A percentile compares a stretch with the other conserved stretches of the same genome.
These are phyloP conservation scores for Nasonia vitripennis DNA, from an alignment of 1,140 invertebrate genomes.

Conservation along the genomic window DNA sequence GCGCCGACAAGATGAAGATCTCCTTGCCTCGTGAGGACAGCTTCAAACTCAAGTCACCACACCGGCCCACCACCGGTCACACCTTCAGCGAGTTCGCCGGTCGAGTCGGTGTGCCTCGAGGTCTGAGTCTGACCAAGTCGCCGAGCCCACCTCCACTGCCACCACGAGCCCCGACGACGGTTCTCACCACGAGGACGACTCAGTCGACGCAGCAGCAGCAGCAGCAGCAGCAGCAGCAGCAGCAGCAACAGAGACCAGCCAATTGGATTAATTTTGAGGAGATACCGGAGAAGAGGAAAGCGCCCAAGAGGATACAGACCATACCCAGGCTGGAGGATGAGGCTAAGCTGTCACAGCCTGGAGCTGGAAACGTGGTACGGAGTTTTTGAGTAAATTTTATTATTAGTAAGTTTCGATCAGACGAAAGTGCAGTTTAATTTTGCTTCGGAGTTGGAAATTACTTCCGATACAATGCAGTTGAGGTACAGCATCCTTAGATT, in stretches of 20 bases:
- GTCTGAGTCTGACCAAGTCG: constrained; percentile 54
- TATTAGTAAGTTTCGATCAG: too few species aligned
- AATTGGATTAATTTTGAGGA: constrained; percentile 92
- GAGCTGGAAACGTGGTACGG: constrained; percentile 36
- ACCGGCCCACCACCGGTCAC: constrained; percentile 61
- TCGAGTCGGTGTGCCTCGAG: constrained; percentile 53
- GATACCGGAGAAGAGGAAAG: constrained; percentile 85
- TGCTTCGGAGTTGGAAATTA: too few species aligned
- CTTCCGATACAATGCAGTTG: too few species aligned
- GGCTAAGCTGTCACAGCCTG: constrained; percentile 54
- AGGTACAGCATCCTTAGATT: too few species aligned
- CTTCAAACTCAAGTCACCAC: constrained; percentile 70
- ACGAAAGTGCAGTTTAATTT: too few species aligned
- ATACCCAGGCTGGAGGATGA: constrained; percentile 77
- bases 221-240: constrained; percentile 60
- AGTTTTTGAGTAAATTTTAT: background rate
- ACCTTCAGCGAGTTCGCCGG: constrained; percentile 72
- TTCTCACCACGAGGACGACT: background rate
- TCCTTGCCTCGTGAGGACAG: constrained; percentile 80
- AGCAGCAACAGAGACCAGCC: constrained; percentile 65
- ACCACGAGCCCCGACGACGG: constrained; percentile 68
- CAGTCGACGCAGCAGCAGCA: constrained; percentile 7
- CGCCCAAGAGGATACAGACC: constrained; percentile 87
- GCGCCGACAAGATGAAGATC: constrained; percentile 81
- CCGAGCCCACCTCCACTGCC: constrained; percentile 74